Conservation (phyloP, 1,140 invertebrate species). For the Euura lappo region DNA sequence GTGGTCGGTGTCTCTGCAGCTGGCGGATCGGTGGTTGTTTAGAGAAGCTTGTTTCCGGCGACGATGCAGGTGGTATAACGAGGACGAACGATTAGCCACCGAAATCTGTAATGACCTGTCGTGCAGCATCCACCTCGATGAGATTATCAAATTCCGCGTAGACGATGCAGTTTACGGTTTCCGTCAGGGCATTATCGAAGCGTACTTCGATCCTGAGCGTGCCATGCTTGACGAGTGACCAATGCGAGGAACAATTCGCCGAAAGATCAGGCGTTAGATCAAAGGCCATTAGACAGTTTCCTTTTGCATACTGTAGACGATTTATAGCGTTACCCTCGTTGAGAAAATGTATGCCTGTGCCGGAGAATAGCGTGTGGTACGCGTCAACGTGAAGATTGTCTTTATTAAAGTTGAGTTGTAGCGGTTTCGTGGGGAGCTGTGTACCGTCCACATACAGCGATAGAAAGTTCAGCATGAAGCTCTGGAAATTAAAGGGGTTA, state of each 20-base stretch:
- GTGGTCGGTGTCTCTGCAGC: no score
- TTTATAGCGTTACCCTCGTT: neutral
- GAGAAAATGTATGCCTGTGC: constrained; percentile 38
- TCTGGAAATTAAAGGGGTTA: constrained; percentile 53
- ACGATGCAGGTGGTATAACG: no score
- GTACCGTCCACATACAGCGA: constrained; percentile 46
- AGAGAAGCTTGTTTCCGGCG: no score
- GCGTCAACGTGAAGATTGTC: constrained; percentile 28
- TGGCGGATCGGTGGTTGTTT: no score
- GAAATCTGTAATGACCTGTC: constrained; percentile 22
- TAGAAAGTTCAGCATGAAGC: constrained; percentile 42
- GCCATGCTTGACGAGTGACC: constrained; percentile 44
- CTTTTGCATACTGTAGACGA: constrained; percentile 14
- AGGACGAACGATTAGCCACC: neutral
- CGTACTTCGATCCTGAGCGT: constrained; percentile 16
- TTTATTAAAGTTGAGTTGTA: constrained; percentile 30
- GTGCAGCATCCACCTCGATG: constrained; percentile 19
- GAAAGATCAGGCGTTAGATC: constrained; percentile 25
- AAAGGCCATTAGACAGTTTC: constrained; percentile 22
- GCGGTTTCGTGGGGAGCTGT: constrained; percentile 31
- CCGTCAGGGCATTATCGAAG: neutral
- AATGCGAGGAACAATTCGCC: constrained; percentile 30
- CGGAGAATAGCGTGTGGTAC: constrained; percentile 50
- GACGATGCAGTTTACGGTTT: neutral
- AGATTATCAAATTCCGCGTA: constrained; percentile 18